Evolutionary conservation across 2,113 vertebrate species (phyloP).

Genomic region (Cyprichromis sp.): DNA sequence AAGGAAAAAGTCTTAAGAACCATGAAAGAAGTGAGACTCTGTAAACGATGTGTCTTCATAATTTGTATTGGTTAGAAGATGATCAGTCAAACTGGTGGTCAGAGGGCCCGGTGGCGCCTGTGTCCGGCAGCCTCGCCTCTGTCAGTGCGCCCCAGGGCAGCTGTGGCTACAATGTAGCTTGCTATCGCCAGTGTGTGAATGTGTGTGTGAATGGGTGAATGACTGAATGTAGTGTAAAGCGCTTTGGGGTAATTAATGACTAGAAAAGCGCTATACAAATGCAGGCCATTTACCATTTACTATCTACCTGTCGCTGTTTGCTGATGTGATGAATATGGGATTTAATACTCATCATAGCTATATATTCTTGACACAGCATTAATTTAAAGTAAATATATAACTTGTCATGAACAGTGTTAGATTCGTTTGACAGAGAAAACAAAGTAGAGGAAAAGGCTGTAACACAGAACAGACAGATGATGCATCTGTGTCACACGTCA

Average conservation of each 20-base stretch:
- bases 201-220: too few species aligned
- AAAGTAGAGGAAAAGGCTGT: background rate
- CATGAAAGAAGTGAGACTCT: background rate
- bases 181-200: too few species aligned
- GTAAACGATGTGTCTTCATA: background rate
- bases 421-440: background rate
- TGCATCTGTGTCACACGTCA: background rate
- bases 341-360: background rate
- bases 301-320: background rate
- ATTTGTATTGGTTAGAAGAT: background rate
- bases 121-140: too few species aligned
- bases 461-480: background rate
- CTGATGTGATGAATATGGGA: background rate
- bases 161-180: too few species aligned
- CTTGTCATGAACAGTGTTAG: background rate
- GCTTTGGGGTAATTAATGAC: too few species aligned
- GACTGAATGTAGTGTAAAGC: too few species aligned
- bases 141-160: too few species aligned
- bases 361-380: background rate
- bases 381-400: background rate
- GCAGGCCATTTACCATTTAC: too few species aligned
- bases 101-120: too few species aligned
- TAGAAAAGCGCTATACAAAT: too few species aligned
- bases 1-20: background rate
- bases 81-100: background rate